phyloP scores from a whole-genome alignment of 2,797 vertebrate genomes.

The Anguilla marmorata region DNA sequence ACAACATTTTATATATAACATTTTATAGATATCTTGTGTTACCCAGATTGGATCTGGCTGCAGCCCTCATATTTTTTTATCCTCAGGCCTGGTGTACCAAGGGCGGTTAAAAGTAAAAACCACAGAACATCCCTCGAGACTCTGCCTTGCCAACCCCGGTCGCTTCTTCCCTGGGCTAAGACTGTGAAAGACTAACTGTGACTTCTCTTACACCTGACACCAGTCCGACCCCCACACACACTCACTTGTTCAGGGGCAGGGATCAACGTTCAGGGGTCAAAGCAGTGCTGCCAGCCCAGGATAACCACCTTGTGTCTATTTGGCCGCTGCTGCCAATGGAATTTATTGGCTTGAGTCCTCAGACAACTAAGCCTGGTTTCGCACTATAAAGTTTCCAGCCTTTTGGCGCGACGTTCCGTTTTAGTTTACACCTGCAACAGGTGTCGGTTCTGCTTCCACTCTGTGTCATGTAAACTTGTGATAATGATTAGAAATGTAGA shows the following conservation, averaged over 20 bases:
- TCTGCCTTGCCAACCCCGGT: slow-evolving; percentile 41
- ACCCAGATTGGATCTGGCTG: slow-evolving; percentile 38
- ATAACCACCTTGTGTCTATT: slow-evolving; percentile 24
- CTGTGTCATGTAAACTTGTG: neutral
- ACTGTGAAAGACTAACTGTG: slow-evolving; percentile 45
- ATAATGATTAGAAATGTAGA: neutral
- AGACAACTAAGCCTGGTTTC: slow-evolving; percentile 37
- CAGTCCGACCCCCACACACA: slow-evolving; percentile 29
- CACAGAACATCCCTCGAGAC: slow-evolving; percentile 46
- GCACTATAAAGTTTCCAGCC: neutral
- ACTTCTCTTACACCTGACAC: slow-evolving; percentile 39
- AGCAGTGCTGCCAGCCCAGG: slow-evolving; percentile 6
- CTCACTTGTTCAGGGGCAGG: neutral
- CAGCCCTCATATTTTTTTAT: slow-evolving; percentile 51
- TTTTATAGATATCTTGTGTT: slow-evolving; percentile 7
- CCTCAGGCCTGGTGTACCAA: slow-evolving; percentile 40
- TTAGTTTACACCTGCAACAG: neutral
- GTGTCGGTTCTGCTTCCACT: neutral
- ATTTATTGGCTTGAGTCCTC: slow-evolving; percentile 52
- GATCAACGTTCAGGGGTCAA: slow-evolving; percentile 49
- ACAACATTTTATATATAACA: too few species aligned
- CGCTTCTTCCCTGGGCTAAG: slow-evolving; percentile 41
- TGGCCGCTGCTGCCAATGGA: slow-evolving; percentile 42
- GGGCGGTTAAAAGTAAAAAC: slow-evolving; percentile 45
- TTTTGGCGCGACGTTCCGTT: neutral